These are phyloP conservation scores for Acanthaster planci DNA, from an alignment of 35 echinoderm and acorn worm species.

Conservation along the genomic window DNA sequence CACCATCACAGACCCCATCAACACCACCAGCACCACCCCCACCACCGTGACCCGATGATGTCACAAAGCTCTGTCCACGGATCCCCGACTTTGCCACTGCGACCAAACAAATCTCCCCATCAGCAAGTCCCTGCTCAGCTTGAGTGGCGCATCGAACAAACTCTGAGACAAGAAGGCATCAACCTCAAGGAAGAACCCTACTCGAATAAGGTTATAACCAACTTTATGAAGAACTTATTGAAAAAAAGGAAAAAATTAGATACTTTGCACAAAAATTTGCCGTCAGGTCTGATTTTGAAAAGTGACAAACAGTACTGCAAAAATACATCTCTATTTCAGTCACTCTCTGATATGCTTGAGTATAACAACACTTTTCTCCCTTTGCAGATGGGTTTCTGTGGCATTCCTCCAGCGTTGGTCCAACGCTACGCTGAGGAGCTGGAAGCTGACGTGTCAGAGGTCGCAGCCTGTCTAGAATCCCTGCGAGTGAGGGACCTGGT, in stretches of 20 bases:
- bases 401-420: constrained; percentile 91
- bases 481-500: constrained; percentile 59
- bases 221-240: no score
- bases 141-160: constrained; percentile 72
- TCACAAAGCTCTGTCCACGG: constrained; percentile 59
- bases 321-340: no score
- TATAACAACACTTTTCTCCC: neutral
- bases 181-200: constrained; percentile 87
- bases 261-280: no score
- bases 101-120: constrained; percentile 27
- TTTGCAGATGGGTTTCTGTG: constrained; percentile 94
- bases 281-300: no score
- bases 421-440: constrained; percentile 95
- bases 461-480: constrained; percentile 74
- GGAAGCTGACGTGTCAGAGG: constrained; percentile 69
- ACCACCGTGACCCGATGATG: constrained; percentile 43
- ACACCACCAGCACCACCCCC: constrained; percentile 39
- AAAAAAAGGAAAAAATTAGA: no score
- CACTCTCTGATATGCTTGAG: no score
- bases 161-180: constrained; percentile 73
- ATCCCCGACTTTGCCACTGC: constrained; percentile 70
- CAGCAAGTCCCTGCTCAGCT: constrained; percentile 44
- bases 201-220: constrained; percentile 73
- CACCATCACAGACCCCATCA: constrained; percentile 66
- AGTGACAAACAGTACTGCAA: no score